Base-by-base conservation (phyloP, 2,113 vertebrate species). In the Dasyornis broadbenti region DNA sequence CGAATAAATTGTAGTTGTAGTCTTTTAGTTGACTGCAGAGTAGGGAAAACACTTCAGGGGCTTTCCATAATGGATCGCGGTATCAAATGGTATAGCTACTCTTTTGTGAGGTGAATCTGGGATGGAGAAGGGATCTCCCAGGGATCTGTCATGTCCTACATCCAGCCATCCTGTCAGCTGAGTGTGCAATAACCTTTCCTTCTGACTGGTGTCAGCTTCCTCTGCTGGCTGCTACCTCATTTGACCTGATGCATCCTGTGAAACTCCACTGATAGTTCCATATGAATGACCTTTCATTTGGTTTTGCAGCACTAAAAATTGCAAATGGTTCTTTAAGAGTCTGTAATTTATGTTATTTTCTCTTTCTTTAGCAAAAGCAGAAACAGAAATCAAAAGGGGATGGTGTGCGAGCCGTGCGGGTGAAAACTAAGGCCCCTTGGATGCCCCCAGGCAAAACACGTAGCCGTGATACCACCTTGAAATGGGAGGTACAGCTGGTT, bases 351-450 rank as follows among this genome's bases (percentile, higher is more conserved):
- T 40, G 84, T 27, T 76, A 20, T 81, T 90, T 80, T 81, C 28
- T 89, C 83, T 78, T 90, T 85, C 78, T 82, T 80, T 82, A 97
- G 96, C 97, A 97, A 96, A 98, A 97, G 81, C 96, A 97, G 71
- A 98, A 98, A 61, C 92, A 96, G 45, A 98, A 97, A 93, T 86
- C 91, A 88, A 98, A 97, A 97, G 96, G 92, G 57, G 97, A 98
- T 28, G 96, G 91, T 10, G 89, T 95, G 56, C 97, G 98, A 78
- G 96, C 97, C 21, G 98, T 98, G 65, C 98, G 96, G 73, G 98
- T 98, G 73, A 99, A 98, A 98, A 98, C 98, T 31, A 98, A 98
- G 88, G 97, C 98, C 87, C 98, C 99, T 77, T 99, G 99, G 99
- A 96, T 99, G 49, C 99, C 99, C 33, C 98, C 99, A 50, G 99